These are phyloP conservation scores for Amiota communis DNA, from an alignment of 2,888 invertebrate species.

Conservation along the genomic window DNA sequence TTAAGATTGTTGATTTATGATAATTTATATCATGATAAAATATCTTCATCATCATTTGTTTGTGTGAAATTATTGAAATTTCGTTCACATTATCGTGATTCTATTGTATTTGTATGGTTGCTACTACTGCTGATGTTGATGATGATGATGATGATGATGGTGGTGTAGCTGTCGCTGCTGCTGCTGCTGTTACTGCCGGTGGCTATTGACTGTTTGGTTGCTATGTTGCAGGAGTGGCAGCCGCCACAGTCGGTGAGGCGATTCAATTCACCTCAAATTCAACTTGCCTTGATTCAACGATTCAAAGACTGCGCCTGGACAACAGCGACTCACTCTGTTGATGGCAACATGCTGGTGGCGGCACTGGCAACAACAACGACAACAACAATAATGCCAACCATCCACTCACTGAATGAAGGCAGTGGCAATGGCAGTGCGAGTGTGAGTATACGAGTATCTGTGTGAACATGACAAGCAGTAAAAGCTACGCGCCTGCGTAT, in stretches of 20 bases:
- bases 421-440: too few species aligned
- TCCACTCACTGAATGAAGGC: too few species aligned
- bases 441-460: too few species aligned
- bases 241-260: conserved; percentile 17
- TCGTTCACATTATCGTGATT: too few species aligned
- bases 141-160: not conserved
- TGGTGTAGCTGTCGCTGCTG: conserved; percentile 28
- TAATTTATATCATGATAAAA: too few species aligned
- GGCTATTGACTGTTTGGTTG: conserved; percentile 54
- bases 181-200: conserved; percentile 43
- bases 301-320: not conserved
- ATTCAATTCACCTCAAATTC: not conserved
- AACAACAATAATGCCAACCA: too few species aligned
- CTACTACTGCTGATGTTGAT: conserved; percentile 50
- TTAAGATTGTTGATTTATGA: too few species aligned
- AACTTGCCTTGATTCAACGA: not conserved
- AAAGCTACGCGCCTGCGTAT: conserved; percentile 3
- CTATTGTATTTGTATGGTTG: not conserved
- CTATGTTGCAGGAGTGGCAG: conserved; percentile 35
- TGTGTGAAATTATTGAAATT: too few species aligned
- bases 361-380: too few species aligned
- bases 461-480: conserved; percentile 7
- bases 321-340: not conserved
- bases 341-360: not conserved
- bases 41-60: too few species aligned